Evolutionary conservation across 2,797 vertebrate species (phyloP), one percentile per base, ranked within the genome.

Genomic region (Rhodeus uyekii): DNA sequence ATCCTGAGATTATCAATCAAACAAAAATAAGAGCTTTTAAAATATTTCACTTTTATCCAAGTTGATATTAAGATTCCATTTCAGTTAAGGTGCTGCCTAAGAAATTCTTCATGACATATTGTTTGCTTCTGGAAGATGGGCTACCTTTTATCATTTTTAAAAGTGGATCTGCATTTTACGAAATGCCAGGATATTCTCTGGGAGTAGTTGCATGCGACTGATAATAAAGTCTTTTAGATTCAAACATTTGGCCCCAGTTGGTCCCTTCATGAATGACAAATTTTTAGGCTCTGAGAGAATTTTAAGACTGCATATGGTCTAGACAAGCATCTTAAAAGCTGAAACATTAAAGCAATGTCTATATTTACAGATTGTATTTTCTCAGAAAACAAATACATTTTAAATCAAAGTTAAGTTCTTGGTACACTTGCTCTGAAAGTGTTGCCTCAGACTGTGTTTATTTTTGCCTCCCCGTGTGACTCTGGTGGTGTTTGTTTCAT

Each of bases 81-180:
- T 36, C 22, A 24, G 12, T 73, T 32, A 53, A 7, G 46, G 22
- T n/a, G 13, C 69, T 34, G 29, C 69, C 3, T 53, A 34, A 5
- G 2, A 39, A 61, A 39, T 13, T 14, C 1, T 64, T 22, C 8
- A 34, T n/a, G 39, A 64, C 7, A n/a, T 55, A 32, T 32, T 60
- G 36, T n/a, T 85, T 55, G 64, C 82, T 82, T 85, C 87, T 85
- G 87, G 67, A 78, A 87, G 90, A 89, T 87, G 24, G 60, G 65
- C 58, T 67, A 42, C 42, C 78, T 86, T 87, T 83, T 32, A 80
- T 75, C 38, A 22, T 67, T 72, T 74, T 90, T 83, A 86, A 84
- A 48, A 18, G 38, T 22, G 50, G 24, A 39, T 39, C 44, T 60
- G 39, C 22, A 69, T 72, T 61, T 74, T 61, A 74, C 18, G 18